Conservation (phyloP, 2,888 invertebrate genomes). For the Auanema sp. region DNA sequence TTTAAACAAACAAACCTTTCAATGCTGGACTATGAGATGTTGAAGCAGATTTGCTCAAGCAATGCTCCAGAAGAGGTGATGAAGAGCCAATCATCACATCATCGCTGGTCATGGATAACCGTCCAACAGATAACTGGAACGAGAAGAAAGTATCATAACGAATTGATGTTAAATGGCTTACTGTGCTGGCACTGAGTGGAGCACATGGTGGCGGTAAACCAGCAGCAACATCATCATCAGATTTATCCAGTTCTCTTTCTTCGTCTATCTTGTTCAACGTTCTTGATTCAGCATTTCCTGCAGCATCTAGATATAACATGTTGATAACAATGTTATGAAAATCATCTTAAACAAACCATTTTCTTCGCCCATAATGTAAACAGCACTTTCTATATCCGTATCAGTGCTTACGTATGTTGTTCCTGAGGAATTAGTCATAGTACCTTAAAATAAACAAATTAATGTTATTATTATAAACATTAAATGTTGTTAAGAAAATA, state of each 20-base stretch:
- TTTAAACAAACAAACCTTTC: slow-evolving; percentile 8
- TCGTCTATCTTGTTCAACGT: slow-evolving; percentile 18
- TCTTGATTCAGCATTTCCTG: slow-evolving; percentile 7
- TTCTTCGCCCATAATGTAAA: slow-evolving; percentile 49
- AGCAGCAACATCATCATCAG: slow-evolving; percentile 6
- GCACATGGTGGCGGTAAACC: slow-evolving; percentile 20
- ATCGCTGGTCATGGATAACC: slow-evolving; percentile 19
- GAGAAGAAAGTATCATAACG: not conserved
- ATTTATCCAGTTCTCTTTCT: slow-evolving; percentile 8
- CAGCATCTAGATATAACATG: slow-evolving; percentile 8
- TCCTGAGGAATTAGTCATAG: slow-evolving; percentile 46
- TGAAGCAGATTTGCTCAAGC: slow-evolving; percentile 13
- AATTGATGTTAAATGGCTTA: not conserved
- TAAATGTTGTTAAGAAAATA: not conserved
- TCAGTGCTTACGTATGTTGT: slow-evolving; percentile 51
- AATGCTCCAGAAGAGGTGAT: not conserved
- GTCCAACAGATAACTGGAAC: slow-evolving; percentile 19
- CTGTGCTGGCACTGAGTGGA: slow-evolving; percentile 18
- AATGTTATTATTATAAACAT: not conserved
- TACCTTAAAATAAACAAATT: slow-evolving; percentile 18
- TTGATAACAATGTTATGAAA: not conserved
- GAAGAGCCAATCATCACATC: slow-evolving; percentile 6
- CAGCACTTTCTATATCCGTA: slow-evolving; percentile 46
- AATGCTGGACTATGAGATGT: slow-evolving; percentile 16
- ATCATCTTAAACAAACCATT: slow-evolving; percentile 21